These are phyloP conservation scores for Dioctria rufipes DNA, from an alignment of 2,888 invertebrate species.

Conservation along the genomic window DNA sequence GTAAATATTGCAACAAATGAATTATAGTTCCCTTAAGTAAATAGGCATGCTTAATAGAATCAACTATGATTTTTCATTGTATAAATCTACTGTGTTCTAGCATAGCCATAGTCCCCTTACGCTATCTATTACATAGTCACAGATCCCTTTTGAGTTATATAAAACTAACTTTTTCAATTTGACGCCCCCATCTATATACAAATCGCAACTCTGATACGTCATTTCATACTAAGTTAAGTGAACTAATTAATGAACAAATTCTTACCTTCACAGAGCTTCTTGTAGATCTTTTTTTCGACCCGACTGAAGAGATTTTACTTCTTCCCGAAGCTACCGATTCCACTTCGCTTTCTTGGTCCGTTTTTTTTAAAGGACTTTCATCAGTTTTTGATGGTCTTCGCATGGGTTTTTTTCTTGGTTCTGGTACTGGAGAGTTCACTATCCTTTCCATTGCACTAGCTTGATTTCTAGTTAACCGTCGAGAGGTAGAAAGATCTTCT, in stretches of 20 bases:
- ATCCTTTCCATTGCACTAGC: conserved; percentile 60
- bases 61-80: too few species aligned
- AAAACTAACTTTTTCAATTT: too few species aligned
- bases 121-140: too few species aligned
- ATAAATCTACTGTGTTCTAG: too few species aligned
- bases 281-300: conserved; percentile 60
- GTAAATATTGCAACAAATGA: too few species aligned
- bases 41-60: too few species aligned
- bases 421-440: conserved; percentile 56
- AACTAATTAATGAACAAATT: background rate
- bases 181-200: too few species aligned
- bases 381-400: conserved; percentile 60
- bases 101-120: too few species aligned
- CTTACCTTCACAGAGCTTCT: conserved; percentile 59
- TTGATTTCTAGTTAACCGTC: conserved; percentile 65
- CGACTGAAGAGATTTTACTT: conserved; percentile 59
- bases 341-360: conserved; percentile 62
- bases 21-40: too few species aligned
- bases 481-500: conserved; percentile 59
- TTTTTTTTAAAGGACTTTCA: conserved; percentile 54
- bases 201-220: background rate
- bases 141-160: too few species aligned
- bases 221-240: background rate
- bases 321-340: conserved; percentile 64
- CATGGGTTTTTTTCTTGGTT: conserved; percentile 55